phyloP scores from a whole-genome alignment of 1,140 invertebrate species.

The Pseudomyrmex concolor region DNA sequence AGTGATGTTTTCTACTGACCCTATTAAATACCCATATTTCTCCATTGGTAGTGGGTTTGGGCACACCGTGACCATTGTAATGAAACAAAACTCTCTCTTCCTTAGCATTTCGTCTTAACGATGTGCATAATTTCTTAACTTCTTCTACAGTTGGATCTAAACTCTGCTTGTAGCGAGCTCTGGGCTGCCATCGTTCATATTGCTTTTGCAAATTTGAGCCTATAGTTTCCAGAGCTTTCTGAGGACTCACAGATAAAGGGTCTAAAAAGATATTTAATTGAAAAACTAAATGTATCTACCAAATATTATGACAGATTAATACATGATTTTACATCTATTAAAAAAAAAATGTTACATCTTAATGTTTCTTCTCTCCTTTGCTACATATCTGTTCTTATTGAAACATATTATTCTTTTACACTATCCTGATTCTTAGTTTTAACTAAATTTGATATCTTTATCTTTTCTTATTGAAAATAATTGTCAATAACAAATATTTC shows the following conservation, averaged over 20 bases:
- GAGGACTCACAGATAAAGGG: constrained; percentile 93
- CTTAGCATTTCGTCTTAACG: constrained; percentile 98
- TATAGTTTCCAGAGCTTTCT: constrained; percentile 97
- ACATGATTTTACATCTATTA: neutral
- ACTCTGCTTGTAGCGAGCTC: constrained; percentile 97
- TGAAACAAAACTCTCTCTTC: constrained; percentile 99
- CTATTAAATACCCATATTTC: constrained; percentile 99
- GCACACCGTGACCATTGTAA: constrained; percentile 99
- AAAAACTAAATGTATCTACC: no score
- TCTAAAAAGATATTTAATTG: constrained; percentile 83
- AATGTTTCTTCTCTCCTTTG: neutral
- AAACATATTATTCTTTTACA: neutral
- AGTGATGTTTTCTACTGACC: constrained; percentile 84
- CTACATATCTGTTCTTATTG: neutral
- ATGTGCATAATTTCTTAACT: constrained; percentile 98
- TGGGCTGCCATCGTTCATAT: constrained; percentile 98
- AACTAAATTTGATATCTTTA: no score
- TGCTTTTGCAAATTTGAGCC: constrained; percentile 97
- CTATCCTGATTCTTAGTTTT: no score
- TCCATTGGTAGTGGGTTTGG: constrained; percentile 98
- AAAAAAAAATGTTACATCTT: neutral
- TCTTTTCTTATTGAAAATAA: no score
- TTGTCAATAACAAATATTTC: no score
- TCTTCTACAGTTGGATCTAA: constrained; percentile 99
- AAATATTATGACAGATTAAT: neutral